Percentiles rank a stretch among this genome's conserved stretches.
Evolutionary conservation across 2,797 vertebrate species (phyloP).

Genomic region (Brachyalestes nurse): DNA sequence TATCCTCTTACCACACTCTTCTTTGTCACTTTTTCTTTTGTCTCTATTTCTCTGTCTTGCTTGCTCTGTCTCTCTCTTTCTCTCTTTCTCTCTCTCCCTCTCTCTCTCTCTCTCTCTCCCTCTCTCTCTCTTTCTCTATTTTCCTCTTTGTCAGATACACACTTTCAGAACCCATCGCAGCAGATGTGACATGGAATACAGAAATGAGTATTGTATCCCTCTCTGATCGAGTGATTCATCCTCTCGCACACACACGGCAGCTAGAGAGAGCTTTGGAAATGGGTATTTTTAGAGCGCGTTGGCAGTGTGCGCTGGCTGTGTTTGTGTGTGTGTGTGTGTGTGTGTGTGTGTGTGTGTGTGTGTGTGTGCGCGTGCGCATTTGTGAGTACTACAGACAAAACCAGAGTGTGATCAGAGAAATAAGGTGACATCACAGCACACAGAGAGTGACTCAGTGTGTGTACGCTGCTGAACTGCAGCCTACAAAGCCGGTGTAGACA

Average conservation of each 20-base stretch:
- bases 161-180: slow-evolving; percentile 23
- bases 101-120: background rate
- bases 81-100: background rate
- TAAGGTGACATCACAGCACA: slow-evolving; percentile 52
- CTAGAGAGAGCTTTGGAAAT: slow-evolving; percentile 49
- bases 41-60: background rate
- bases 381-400: slow-evolving; percentile 61
- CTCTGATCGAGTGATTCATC: slow-evolving; percentile 53
- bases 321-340: slow-evolving; percentile 49
- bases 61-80: background rate
- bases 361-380: slow-evolving; percentile 23
- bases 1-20: background rate
- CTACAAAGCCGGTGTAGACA: slow-evolving; percentile 25
- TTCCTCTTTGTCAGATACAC: background rate
- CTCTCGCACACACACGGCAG: slow-evolving; percentile 18
- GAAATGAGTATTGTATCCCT: slow-evolving; percentile 47
- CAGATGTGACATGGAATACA: slow-evolving; percentile 20
- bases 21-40: background rate
- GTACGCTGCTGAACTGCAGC: slow-evolving; percentile 28
- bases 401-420: slow-evolving; percentile 56
- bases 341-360: slow-evolving; percentile 45
- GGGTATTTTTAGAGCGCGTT: slow-evolving; percentile 63
- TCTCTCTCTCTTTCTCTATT: too few relatives aligned
- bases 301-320: slow-evolving; percentile 52
- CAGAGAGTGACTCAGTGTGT: slow-evolving; percentile 45